These are phyloP conservation scores for Merops nubicus DNA, from an alignment of 2,113 vertebrate species.

Conservation along the genomic window DNA sequence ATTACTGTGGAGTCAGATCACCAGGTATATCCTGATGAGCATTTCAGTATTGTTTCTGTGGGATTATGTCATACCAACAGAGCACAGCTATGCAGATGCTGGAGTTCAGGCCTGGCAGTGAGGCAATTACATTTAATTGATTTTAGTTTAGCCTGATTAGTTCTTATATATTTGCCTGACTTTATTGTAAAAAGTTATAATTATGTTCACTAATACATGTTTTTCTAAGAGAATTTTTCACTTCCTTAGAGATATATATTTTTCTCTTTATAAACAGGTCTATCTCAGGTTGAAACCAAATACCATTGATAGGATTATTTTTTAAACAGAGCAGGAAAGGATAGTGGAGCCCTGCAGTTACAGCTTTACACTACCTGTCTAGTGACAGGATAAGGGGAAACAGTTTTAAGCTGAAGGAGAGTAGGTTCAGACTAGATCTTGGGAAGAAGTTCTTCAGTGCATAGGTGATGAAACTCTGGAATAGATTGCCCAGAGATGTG, in stretches of 20 bases:
- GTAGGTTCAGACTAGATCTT: too few species aligned
- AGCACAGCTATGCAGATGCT: background rate
- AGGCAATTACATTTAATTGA: conserved; percentile 1
- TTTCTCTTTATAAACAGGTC: background rate
- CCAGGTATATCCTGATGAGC: background rate
- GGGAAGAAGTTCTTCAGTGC: too few species aligned
- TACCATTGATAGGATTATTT: background rate
- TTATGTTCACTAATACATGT: background rate
- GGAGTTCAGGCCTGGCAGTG: background rate
- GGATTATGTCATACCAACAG: background rate
- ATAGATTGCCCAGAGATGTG: too few species aligned
- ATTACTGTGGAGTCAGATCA: background rate
- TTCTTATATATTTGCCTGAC: background rate
- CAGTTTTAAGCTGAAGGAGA: too few species aligned
- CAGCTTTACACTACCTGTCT: too few species aligned
- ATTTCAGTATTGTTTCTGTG: background rate
- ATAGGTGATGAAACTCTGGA: too few species aligned
- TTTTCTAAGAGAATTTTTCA: background rate
- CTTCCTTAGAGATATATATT: background rate
- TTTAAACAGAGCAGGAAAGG: background rate
- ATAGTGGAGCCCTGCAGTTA: too few species aligned
- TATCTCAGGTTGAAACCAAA: background rate
- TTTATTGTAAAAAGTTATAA: background rate
- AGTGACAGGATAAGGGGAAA: too few species aligned
- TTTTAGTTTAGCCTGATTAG: background rate